These are phyloP conservation scores for Schizaphis graminum DNA, from an alignment of 2,888 invertebrate genomes.

Conservation along the genomic window DNA sequence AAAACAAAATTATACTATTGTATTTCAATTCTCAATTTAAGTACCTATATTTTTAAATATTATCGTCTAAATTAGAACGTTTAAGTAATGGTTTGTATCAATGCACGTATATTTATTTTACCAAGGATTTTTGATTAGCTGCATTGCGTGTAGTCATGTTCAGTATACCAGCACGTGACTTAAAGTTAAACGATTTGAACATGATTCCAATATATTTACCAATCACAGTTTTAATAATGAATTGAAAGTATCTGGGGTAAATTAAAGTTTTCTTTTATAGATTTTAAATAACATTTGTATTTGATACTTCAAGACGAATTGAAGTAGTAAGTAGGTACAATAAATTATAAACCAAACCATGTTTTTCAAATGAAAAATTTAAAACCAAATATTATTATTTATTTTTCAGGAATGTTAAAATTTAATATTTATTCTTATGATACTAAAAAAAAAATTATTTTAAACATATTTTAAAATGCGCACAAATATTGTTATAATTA, in stretches of 20 bases:
- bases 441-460: neutral
- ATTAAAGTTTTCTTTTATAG: neutral
- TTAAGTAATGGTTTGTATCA: neutral
- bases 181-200: neutral
- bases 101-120: neutral
- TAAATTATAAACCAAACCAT: neutral
- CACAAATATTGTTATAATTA: neutral
- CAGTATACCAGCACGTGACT: conserved; percentile 16
- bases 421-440: neutral
- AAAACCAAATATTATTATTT: neutral
- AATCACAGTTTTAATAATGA: neutral
- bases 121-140: conserved; percentile 38
- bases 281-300: neutral
- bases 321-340: neutral
- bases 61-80: neutral
- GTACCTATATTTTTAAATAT: neutral
- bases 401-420: neutral
- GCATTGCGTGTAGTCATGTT: conserved; percentile 30
- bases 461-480: neutral
- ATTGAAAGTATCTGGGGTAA: neutral
- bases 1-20: neutral
- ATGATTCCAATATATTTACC: neutral
- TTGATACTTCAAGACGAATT: neutral
- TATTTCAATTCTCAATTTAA: neutral
- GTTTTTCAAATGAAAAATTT: neutral